phyloP scores from a whole-genome alignment of 2,888 invertebrate species.

The Ypsolopha sequella region DNA sequence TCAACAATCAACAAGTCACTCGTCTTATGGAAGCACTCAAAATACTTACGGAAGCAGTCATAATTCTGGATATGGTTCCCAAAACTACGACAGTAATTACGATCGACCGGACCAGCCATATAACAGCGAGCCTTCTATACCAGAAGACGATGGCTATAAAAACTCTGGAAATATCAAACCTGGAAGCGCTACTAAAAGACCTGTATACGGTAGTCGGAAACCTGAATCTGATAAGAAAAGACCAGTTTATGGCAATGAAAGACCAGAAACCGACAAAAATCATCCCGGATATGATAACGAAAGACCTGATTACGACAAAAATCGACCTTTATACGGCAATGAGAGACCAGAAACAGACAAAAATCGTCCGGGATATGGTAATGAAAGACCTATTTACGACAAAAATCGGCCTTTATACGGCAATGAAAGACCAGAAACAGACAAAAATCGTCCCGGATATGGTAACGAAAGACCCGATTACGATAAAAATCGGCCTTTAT shows the following conservation, averaged over 20 bases:
- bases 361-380: slow-evolving; percentile 7
- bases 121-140: background rate
- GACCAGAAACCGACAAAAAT: slow-evolving; percentile 10
- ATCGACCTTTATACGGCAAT: slow-evolving; percentile 10
- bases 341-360: background rate
- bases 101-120: background rate
- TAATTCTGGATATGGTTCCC: too few species aligned
- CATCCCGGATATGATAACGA: slow-evolving; percentile 11
- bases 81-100: background rate
- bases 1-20: slow-evolving; percentile 11
- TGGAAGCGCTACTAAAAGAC: background rate
- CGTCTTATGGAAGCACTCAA: slow-evolving; percentile 10
- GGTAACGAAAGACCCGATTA: slow-evolving; percentile 8
- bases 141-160: background rate
- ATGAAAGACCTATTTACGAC: slow-evolving; percentile 8
- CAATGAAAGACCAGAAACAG: background rate
- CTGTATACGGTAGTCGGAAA: background rate
- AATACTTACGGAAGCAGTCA: slow-evolving; percentile 9
- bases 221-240: background rate
- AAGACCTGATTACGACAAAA: slow-evolving; percentile 10
- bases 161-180: background rate
- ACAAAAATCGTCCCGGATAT: slow-evolving; percentile 4
- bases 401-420: slow-evolving; percentile 11
- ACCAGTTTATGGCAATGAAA: slow-evolving; percentile 7
- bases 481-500: slow-evolving; percentile 9